Percentiles rank a stretch among this genome's conserved stretches.
These are phyloP conservation scores for Lasius platythorax DNA, from an alignment of 2,888 invertebrate genomes.

Conservation along the genomic window DNA sequence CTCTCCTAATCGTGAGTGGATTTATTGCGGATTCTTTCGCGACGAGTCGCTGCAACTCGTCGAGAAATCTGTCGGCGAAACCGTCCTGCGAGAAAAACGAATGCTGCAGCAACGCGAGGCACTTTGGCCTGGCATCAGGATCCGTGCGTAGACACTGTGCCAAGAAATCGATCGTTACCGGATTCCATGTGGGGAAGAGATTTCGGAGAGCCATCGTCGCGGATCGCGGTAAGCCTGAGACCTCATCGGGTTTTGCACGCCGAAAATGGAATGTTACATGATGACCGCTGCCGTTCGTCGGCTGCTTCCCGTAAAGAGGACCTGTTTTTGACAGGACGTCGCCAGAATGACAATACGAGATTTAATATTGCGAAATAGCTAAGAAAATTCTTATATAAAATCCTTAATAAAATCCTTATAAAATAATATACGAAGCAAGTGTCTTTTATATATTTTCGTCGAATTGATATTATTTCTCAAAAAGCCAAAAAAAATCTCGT, in stretches of 20 bases:
- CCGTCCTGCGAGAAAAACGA: constrained; percentile 89
- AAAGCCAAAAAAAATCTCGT: neutral
- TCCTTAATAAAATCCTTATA: neutral
- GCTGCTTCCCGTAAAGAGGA: constrained; percentile 72
- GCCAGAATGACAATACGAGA: neutral
- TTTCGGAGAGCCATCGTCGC: constrained; percentile 83
- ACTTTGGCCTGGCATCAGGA: constrained; percentile 89
- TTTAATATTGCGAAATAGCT: neutral
- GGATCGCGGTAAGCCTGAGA: constrained; percentile 68
- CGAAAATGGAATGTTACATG: constrained; percentile 81
- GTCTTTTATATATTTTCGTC: neutral
- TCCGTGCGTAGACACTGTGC: constrained; percentile 89
- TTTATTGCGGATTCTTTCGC: constrained; percentile 89
- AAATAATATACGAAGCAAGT: neutral
- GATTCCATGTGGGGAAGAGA: constrained; percentile 85
- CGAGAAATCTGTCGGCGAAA: constrained; percentile 90
- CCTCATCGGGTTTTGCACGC: constrained; percentile 75
- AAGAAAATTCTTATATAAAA: neutral
- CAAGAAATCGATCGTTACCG: constrained; percentile 87
- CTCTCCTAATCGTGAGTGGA: constrained; percentile 85
- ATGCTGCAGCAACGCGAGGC: constrained; percentile 89
- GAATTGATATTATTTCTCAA: neutral
- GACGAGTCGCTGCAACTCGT: constrained; percentile 89
- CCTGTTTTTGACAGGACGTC: constrained; percentile 59
- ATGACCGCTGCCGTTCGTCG: constrained; percentile 74